Percentiles rank a stretch among this genome's conserved stretches.
These are phyloP conservation scores for Falco columbarius DNA, from an alignment of 2,797 vertebrate genomes.

Conservation along the genomic window DNA sequence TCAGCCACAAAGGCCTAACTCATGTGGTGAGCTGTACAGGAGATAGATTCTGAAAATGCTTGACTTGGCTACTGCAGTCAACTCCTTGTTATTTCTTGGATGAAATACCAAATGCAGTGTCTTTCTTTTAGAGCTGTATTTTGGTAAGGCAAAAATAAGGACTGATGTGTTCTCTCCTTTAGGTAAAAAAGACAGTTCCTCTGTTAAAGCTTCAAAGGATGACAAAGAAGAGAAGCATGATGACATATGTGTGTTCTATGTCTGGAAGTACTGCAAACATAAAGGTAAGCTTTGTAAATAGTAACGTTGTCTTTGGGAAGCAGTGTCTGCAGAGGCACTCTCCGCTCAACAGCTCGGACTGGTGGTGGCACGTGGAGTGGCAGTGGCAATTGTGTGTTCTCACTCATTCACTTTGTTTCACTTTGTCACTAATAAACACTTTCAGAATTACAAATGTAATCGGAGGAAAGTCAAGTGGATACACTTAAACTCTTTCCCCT, in stretches of 20 bases:
- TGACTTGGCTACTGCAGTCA: neutral
- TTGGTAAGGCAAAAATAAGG: neutral
- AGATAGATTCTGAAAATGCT: neutral
- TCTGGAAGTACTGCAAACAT: conserved; percentile 82
- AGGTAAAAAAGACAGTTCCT: neutral
- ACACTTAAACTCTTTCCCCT: neutral
- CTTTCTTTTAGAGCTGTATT: neutral
- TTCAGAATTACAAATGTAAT: neutral
- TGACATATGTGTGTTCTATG: conserved; percentile 86
- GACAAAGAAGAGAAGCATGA: conserved; percentile 60
- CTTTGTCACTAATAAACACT: neutral
- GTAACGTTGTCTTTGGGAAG: neutral
- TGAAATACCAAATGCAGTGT: neutral
- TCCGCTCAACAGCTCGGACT: neutral
- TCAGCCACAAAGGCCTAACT: neutral
- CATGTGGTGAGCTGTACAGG: neutral
- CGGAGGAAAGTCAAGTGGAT: neutral
- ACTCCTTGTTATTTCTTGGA: neutral
- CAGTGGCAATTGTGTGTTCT: neutral
- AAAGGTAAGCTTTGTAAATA: conserved; percentile 73
- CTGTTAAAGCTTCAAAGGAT: neutral
- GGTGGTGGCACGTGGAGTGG: neutral
- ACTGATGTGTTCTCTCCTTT: neutral
- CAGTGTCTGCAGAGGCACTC: neutral
- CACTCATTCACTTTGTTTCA: neutral